Percentiles rank a stretch among this genome's conserved stretches.
phyloP scores from a whole-genome alignment of 1,140 invertebrate genomes.

The Papilio aristodemus region DNA sequence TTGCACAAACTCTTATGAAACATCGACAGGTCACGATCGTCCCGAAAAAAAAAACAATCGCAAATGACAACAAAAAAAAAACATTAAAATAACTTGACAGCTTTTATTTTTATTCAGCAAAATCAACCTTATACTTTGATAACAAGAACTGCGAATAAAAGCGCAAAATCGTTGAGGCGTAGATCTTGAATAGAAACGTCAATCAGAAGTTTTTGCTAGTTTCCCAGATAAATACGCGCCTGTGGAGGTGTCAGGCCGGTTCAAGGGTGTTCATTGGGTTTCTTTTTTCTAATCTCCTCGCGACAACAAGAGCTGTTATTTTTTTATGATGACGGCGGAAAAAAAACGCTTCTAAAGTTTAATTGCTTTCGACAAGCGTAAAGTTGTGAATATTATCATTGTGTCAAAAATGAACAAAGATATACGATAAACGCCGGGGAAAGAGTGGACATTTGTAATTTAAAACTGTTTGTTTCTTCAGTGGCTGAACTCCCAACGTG shows the following conservation, averaged over 20 bases:
- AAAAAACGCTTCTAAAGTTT: slow-evolving; percentile 4
- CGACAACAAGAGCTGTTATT: neutral
- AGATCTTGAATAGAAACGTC: slow-evolving; percentile 34
- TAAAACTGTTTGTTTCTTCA: no score
- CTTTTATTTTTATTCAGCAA: neutral
- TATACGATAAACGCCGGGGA: neutral
- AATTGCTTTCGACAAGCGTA: slow-evolving; percentile 15
- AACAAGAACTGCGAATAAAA: slow-evolving; percentile 11
- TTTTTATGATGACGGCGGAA: neutral
- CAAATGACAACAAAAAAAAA: slow-evolving; percentile 31
- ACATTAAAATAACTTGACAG: slow-evolving; percentile 22
- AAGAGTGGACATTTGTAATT: neutral
- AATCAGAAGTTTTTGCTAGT: slow-evolving; percentile 42
- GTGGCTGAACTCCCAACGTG: no score
- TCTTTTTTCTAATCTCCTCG: slow-evolving; percentile 35
- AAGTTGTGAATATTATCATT: slow-evolving; percentile 4
- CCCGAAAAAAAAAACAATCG: slow-evolving; percentile 31
- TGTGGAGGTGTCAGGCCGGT: slow-evolving; percentile 34
- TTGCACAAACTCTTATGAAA: slow-evolving; percentile 27
- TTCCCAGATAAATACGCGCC: slow-evolving; percentile 34
- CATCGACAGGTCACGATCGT: slow-evolving; percentile 30
- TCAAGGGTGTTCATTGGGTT: slow-evolving; percentile 36
- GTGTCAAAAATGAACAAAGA: neutral
- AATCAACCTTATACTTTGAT: slow-evolving; percentile 1
- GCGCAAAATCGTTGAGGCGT: slow-evolving; percentile 1